These are phyloP conservation scores for Suillia variegata DNA, from an alignment of 2,888 invertebrate species.

Conservation along the genomic window DNA sequence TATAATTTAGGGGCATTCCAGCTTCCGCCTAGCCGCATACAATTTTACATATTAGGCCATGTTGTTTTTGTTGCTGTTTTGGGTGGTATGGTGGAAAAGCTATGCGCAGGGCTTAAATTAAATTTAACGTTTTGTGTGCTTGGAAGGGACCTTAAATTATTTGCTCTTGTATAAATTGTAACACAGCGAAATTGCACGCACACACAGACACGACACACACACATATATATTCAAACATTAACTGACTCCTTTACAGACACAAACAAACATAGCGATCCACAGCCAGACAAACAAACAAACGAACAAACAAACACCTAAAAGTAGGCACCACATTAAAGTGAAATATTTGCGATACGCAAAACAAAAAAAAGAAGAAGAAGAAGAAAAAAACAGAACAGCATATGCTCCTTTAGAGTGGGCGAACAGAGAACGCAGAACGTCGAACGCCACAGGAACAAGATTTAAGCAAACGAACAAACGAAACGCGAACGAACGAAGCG, in stretches of 20 bases:
- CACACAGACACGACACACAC: neutral
- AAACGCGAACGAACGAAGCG: too few relatives aligned
- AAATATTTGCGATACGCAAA: conserved; percentile 7
- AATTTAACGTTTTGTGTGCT: neutral
- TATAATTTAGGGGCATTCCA: too few relatives aligned
- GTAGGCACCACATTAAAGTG: neutral
- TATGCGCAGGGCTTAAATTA: too few relatives aligned
- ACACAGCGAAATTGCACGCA: conserved; percentile 8
- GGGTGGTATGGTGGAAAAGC: too few relatives aligned
- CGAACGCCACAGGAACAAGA: neutral
- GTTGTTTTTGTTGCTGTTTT: too few relatives aligned
- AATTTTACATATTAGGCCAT: neutral
- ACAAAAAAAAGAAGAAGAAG: neutral
- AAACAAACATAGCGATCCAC: neutral
- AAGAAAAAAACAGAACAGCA: neutral
- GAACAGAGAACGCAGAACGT: too few relatives aligned
- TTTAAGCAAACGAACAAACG: too few relatives aligned
- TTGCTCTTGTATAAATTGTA: conserved; percentile 2
- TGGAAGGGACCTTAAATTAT: neutral
- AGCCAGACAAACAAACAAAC: neutral
- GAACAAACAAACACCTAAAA: neutral
- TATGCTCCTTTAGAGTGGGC: conserved; percentile 7
- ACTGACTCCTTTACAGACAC: neutral
- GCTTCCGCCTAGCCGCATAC: too few relatives aligned
- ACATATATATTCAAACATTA: neutral